Base-by-base conservation (phyloP, 2,888 invertebrate genomes). In the Ormyrus pomaceus region DNA sequence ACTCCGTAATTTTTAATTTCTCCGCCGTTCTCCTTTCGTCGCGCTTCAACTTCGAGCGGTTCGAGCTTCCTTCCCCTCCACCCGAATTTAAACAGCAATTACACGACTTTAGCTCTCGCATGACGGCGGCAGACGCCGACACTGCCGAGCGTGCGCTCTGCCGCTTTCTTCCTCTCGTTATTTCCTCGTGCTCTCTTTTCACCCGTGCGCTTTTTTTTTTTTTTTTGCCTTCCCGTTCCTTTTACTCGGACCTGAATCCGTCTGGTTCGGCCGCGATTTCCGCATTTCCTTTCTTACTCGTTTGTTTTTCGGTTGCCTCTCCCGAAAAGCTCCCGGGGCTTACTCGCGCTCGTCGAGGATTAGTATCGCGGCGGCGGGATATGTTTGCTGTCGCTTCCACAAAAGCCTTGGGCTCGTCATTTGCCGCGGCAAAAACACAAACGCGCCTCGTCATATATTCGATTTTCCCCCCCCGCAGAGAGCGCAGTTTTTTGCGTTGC, bases 41-140 rank as follows among this genome's bases (percentile, higher is more conserved):
- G 66, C 74, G 53, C 19, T 66, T 77, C 55, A 59, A 64, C 59
- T 56, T 50, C 45, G 58, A 78, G 68, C 78, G 61, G 73, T 77
- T 62, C 66, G 58, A 79, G 77, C 19, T 19, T 19, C 19, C 19
- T 19, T 19, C 19, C 19, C 19, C 19, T 2, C 19, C 19, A 71
- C 64, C 66, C 51, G 65, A 80, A 77, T 70, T 82, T 80, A 80
- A 80, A 73, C 79, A 69, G 74, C 72, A 79, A 77, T 77, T 82
- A 82, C 73, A 59, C 64, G 76, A 72, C 76, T 75, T 79, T 79
- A 78, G 70, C 68, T 10, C 46, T 51, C 61, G 71, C 48, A 13
- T n/a, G 48, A 50, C 56, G 46, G 70, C 45, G 46, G 70, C 45
- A 55, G 34, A 46, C 4, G 59, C 11, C 55, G 61, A 61, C 61